These are phyloP conservation scores for Corydoras maculifer DNA, from an alignment of 2,113 vertebrate genomes.

Conservation along the genomic window DNA sequence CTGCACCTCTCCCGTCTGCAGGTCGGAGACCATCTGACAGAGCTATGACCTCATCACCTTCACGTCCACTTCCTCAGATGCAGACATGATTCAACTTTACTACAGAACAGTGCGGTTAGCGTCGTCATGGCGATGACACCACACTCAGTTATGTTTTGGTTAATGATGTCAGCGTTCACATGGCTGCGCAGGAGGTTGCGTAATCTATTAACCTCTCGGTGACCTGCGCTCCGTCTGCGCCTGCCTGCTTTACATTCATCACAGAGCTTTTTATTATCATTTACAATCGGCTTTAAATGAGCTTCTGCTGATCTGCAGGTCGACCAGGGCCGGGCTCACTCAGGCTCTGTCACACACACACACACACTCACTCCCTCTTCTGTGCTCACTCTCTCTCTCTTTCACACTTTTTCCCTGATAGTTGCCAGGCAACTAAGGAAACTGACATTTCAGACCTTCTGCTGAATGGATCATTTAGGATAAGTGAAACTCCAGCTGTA, in stretches of 20 bases:
- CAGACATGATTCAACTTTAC: too few species aligned
- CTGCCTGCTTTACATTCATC: background rate
- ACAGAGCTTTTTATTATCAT: background rate
- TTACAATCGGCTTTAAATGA: background rate
- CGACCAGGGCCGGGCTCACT: background rate
- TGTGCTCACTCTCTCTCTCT: background rate
- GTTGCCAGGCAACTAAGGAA: conserved; percentile 42
- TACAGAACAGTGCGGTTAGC: too few species aligned
- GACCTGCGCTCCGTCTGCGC: background rate
- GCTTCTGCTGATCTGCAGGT: too few species aligned
- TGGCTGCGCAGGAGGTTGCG: background rate
- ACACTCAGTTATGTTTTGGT: background rate
- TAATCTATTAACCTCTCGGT: background rate
- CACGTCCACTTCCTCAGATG: too few species aligned
- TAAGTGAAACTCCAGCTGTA: background rate
- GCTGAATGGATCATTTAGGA: conserved; percentile 34
- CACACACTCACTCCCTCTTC: background rate
- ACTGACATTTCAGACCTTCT: conserved; percentile 40
- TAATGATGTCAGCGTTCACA: background rate
- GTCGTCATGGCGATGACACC: background rate
- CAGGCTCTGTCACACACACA: background rate
- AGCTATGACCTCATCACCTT: conserved; percentile 15
- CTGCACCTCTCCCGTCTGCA: too few species aligned
- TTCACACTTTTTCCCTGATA: conserved; percentile 32
- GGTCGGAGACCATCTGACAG: background rate